Evolutionary conservation across 2,113 vertebrate genomes (phyloP).

Genomic region (Phycodurus eques): DNA sequence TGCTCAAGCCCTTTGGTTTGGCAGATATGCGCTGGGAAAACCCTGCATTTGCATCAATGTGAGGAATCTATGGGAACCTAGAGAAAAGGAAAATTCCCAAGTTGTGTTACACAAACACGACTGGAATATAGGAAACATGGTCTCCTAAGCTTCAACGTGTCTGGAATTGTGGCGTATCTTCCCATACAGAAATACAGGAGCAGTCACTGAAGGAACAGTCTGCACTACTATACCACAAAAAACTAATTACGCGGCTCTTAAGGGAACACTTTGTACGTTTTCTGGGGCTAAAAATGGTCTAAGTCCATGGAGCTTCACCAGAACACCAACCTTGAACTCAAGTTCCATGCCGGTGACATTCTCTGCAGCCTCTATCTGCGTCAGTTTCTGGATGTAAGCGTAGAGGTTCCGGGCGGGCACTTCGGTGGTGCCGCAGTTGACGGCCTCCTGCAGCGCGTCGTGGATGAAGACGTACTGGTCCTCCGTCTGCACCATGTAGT

Average conservation of each 20-base stretch:
- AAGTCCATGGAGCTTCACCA: neutral
- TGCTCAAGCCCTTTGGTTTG: neutral
- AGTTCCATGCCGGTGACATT: slow-evolving; percentile 99
- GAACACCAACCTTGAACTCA: slow-evolving; percentile 88
- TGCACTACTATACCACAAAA: neutral
- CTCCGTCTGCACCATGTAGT: slow-evolving; percentile 99
- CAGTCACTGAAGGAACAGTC: neutral
- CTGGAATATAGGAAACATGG: slow-evolving; percentile 41
- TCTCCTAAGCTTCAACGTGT: slow-evolving; percentile 1
- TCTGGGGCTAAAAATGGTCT: neutral
- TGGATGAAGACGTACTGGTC: slow-evolving; percentile 99
- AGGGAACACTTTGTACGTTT: neutral
- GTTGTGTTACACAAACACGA: slow-evolving; percentile 41
- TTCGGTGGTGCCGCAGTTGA: slow-evolving; percentile 98
- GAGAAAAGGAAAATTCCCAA: slow-evolving; percentile 29
- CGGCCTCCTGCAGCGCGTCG: slow-evolving; percentile 94
- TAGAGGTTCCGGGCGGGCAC: slow-evolving; percentile 98
- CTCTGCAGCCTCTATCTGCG: slow-evolving; percentile 94
- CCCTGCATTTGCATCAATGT: neutral
- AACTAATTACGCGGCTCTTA: neutral
- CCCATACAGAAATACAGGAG: neutral
- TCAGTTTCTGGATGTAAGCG: slow-evolving; percentile 99
- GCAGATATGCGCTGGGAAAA: neutral
- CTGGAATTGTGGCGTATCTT: neutral
- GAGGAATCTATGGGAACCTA: slow-evolving; percentile 6